A percentile compares a stretch with the other conserved stretches of the same genome.
These are phyloP conservation scores for Oikopleura vanhoeffeni DNA, from an alignment of 23 tunicate species.

Conservation along the genomic window DNA sequence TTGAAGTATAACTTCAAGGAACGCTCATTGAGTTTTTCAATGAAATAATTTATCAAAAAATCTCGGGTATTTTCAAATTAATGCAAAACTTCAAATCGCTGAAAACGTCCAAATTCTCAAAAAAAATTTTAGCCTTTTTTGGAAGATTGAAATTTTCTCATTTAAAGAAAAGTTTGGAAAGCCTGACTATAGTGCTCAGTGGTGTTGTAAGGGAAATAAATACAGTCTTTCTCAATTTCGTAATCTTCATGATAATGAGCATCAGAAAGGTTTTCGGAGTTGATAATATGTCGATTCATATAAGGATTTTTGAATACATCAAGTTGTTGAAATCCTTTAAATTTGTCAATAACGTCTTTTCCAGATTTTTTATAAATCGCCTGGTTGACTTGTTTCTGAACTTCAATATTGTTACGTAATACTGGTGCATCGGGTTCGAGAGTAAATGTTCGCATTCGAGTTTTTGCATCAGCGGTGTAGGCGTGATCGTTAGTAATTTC, in stretches of 20 bases:
- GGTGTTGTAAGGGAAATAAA: slow-evolving; percentile 5
- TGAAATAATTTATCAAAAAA: too few relatives aligned
- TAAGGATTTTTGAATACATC: slow-evolving; percentile 1
- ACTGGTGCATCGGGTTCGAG: neutral
- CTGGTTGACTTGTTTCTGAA: neutral
- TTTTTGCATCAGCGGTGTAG: slow-evolving; percentile 9
- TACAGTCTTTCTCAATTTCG: slow-evolving; percentile 6
- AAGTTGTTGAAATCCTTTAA: slow-evolving; percentile 4
- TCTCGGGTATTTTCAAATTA: too few relatives aligned
- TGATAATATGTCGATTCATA: slow-evolving; percentile 2
- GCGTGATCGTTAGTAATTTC: neutral
- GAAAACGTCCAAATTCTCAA: too few relatives aligned
- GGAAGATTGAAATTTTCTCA: too few relatives aligned
- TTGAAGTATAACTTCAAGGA: too few relatives aligned
- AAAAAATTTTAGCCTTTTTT: too few relatives aligned
- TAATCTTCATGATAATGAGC: neutral
- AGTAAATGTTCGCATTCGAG: neutral
- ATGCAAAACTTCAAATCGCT: too few relatives aligned
- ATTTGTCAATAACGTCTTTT: neutral
- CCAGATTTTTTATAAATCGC: neutral
- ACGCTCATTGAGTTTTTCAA: too few relatives aligned
- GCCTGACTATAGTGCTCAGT: slow-evolving; percentile 1
- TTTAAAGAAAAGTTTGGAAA: too few relatives aligned
- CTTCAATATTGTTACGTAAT: neutral
- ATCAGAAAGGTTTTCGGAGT: neutral